A percentile compares a stretch with the other conserved stretches of the same genome.
phyloP scores from a whole-genome alignment of 2,888 invertebrate genomes.

The Microplitis manilae region DNA sequence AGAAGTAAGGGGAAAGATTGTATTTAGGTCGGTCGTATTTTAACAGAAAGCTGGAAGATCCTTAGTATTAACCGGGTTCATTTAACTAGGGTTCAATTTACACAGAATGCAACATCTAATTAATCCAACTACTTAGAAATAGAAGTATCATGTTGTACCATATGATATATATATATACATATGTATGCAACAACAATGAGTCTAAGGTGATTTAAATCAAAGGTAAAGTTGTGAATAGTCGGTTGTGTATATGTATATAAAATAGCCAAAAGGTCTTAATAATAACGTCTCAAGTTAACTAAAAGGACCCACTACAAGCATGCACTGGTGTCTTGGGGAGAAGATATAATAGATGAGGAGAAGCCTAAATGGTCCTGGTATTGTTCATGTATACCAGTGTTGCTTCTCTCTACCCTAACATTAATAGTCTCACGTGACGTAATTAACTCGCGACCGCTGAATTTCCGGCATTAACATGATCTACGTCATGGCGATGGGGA shows the following conservation, averaged over 20 bases:
- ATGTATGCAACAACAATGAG: neutral
- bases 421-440: constrained; percentile 63
- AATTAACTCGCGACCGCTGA: constrained; percentile 63
- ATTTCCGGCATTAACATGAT: constrained; percentile 59
- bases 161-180: neutral
- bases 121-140: constrained; percentile 24
- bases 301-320: neutral
- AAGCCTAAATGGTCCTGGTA: constrained; percentile 58
- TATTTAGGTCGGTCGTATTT: constrained; percentile 10
- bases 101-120: constrained; percentile 21
- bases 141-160: constrained; percentile 9
- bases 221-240: constrained; percentile 47
- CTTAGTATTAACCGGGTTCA: neutral
- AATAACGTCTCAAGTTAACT: constrained; percentile 56
- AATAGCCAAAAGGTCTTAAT: constrained; percentile 57
- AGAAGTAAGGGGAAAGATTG: neutral
- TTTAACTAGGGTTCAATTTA: constrained; percentile 12
- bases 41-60: constrained; percentile 8
- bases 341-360: constrained; percentile 57
- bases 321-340: constrained; percentile 9
- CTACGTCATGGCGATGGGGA: constrained; percentile 25
- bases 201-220: constrained; percentile 45
- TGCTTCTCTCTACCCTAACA: constrained; percentile 51
- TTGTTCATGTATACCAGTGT: constrained; percentile 50
- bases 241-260: constrained; percentile 27